Conservation (phyloP, 2,888 invertebrate genomes). For the Capitulum mitella region DNA sequence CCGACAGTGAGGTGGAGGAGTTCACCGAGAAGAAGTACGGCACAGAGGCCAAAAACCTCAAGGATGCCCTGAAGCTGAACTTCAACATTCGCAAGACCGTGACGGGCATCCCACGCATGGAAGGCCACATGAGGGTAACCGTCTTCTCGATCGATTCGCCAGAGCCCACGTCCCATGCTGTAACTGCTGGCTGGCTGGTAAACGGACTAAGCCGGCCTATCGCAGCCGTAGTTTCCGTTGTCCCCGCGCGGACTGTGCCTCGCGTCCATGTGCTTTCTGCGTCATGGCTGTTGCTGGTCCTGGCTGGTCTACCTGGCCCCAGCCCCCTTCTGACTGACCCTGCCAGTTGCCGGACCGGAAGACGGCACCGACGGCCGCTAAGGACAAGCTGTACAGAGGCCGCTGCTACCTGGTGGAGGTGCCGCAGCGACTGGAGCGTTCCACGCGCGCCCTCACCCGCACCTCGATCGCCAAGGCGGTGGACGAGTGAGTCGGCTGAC, state of each 20-base stretch:
- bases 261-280: no score
- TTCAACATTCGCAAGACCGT: background rate
- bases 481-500: background rate
- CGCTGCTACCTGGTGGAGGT: background rate
- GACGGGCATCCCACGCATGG: background rate
- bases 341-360: background rate
- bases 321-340: background rate
- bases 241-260: no score
- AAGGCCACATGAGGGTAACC: constrained; percentile 12
- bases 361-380: background rate
- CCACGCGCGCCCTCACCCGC: background rate
- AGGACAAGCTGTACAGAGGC: background rate
- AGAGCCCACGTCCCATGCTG: no score
- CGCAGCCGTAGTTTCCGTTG: no score
- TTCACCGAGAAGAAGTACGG: background rate
- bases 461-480: background rate
- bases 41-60: constrained; percentile 5
- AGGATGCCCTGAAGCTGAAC: background rate
- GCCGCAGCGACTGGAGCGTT: background rate
- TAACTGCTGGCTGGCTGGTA: no score
- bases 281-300: no score
- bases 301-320: no score
- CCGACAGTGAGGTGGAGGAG: background rate
- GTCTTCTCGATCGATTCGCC: no score
- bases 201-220: no score